Percentiles rank a stretch among this genome's conserved stretches.
phyloP scores from a whole-genome alignment of 53 echinoderm and acorn worm species.

The Echinarachnius parma region DNA sequence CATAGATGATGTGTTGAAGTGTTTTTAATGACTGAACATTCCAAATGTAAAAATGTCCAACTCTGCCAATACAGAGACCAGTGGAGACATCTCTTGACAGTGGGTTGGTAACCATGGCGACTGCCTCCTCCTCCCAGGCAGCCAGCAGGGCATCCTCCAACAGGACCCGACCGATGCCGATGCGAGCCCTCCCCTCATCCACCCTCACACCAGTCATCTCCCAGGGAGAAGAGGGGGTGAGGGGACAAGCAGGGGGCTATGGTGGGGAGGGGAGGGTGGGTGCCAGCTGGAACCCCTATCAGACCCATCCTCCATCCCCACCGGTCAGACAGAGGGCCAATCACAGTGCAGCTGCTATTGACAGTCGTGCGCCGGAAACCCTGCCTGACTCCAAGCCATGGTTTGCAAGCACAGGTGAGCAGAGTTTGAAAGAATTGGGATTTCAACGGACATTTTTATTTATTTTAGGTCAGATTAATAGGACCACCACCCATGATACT shows the following conservation, averaged over 20 bases:
- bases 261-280: constrained; percentile 4
- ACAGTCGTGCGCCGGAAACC: not conserved
- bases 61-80: constrained; percentile 49
- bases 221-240: constrained; percentile 56
- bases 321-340: constrained; percentile 67
- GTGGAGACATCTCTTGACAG: constrained; percentile 83
- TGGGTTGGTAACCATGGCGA: constrained; percentile 94
- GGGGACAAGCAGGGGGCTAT: constrained; percentile 2
- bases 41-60: too few species aligned
- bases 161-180: constrained; percentile 62
- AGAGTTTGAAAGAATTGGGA: too few species aligned
- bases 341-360: constrained; percentile 30
- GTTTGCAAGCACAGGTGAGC: constrained; percentile 9
- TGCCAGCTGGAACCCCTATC: constrained; percentile 61
- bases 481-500: too few species aligned
- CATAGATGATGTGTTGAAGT: too few species aligned
- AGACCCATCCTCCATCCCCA: constrained; percentile 91
- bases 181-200: constrained; percentile 78
- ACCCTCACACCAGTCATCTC: constrained; percentile 77
- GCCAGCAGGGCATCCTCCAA: constrained; percentile 53
- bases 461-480: too few species aligned
- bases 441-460: too few species aligned
- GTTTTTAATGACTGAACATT: too few species aligned
- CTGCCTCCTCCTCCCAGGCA: constrained; percentile 56
- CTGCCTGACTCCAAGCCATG: not conserved